Evolutionary conservation across 2,888 invertebrate genomes (phyloP), one percentile per base, ranked within the genome.

Genomic region (Cephus sareptanus): DNA sequence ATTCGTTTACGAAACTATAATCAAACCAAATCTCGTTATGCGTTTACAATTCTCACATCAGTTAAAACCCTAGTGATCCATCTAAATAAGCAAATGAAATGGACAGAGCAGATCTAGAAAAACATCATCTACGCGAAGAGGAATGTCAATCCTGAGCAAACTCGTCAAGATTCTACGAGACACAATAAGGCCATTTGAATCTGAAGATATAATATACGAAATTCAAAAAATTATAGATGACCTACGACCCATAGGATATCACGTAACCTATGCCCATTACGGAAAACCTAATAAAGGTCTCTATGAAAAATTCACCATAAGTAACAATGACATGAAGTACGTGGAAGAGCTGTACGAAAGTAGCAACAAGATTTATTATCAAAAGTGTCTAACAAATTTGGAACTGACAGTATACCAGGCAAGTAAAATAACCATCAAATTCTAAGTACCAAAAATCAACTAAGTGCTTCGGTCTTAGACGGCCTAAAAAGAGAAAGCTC

Each of bases 301-400:
- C 13, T 33, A 71, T 3, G 33, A 33, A 33, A 71, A 33, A n/a
- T 71, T 71, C 71, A 33, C 35, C 11, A 34, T 74, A 30, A 34
- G 23, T 33, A 74, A 74, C n/a, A 74, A 34, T 33, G 6, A 74
- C 74, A 34, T 34, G 34, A 74, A 35, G 34, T 35, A 34, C 35
- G 74, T 74, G 12, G 35, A 74, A 23, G 31, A 34, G n/a, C n/a
- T 34, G 12, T 74, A 74, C 74, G 74, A 74, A n/a, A 30, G 34
- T 30, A 34, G 35, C n/a, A 34, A 12, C 35, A 34, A 30, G 74
- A 30, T 74, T 4, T 74, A 30, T 34, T 34, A 34, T 74, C 74
- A 33, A 35, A 74, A 34, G 74, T 74, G 33, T 34, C n/a, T 74
- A 15, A 40, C 40, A 40, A 40, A 40, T 40, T 40, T 40, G 40